Base-by-base conservation (phyloP, 2,888 invertebrate species). In the Leuctra nigra region DNA sequence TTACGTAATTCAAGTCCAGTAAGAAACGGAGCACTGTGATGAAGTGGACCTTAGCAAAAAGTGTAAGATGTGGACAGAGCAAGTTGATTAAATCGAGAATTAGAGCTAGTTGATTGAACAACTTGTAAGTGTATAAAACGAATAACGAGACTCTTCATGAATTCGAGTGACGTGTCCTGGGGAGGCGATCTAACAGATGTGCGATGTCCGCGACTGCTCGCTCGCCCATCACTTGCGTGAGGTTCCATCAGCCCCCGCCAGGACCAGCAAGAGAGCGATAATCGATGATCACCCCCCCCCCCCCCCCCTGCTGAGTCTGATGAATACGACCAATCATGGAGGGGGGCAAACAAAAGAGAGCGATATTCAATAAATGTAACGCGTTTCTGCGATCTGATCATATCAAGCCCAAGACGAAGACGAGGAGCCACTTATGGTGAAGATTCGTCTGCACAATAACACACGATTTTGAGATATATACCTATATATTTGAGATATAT, bases 171-270 rank as follows among this genome's bases (percentile, higher is more conserved):
- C 50, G 22, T 11, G 50, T 35, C 41, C n/a, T 41, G n/a, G n/a
- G n/a, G n/a, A n/a, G n/a, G n/a, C 44, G 44, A 3, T 7, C 50
- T 50, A 50, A 50, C 50, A 50, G 35, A 50, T 50, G 50, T 35
- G 35, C 18, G 35, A 18, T 35, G 50, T 35, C 50, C 33, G 35
- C 18, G 22, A 33, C 50, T 35, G 20, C 33, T 20, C 33, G 50
- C 35, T 50, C 35, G 35, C 35, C 16, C 50, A 50, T 50, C 35
- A 50, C 35, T 35, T 50, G 33, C 48, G 33, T 33, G 48, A 11
- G 48, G 14, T 33, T 48, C 48, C 29, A 48, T 48, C 48, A 48
- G n/a, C 29, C 29, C 41, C 11, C 29, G 6, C 29, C 11, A 29
- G 16, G 48, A 33, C 33, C 48, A 33, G 33, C 4, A 48, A 33